These are phyloP conservation scores for Dioctria rufipes DNA, from an alignment of 2,888 invertebrate genomes.

Conservation along the genomic window DNA sequence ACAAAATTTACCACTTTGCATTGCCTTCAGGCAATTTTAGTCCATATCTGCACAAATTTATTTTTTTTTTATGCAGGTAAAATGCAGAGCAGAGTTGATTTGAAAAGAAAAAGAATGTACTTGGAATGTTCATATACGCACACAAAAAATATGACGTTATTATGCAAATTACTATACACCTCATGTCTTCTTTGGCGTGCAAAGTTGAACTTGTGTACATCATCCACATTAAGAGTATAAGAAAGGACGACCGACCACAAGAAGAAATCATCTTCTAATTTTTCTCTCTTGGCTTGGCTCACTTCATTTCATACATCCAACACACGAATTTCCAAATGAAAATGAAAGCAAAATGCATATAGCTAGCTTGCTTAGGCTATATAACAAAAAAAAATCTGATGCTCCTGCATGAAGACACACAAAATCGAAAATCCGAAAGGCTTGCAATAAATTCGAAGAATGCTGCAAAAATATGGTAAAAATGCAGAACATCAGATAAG, in stretches of 20 bases:
- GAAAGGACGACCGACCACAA: background rate
- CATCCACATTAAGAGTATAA: too few relatives aligned
- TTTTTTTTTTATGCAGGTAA: too few relatives aligned
- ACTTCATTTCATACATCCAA: background rate
- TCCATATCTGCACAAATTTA: too few relatives aligned
- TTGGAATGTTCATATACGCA: background rate
- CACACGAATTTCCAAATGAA: background rate
- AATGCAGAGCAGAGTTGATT: background rate
- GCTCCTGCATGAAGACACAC: background rate
- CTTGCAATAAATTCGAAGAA: conserved; percentile 54
- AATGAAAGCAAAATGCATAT: conserved; percentile 5
- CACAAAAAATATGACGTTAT: conserved; percentile 9
- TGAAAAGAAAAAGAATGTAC: background rate
- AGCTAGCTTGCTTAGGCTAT: too few relatives aligned
- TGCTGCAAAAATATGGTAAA: conserved; percentile 56
- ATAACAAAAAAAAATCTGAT: background rate
- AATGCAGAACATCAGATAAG: conserved; percentile 60
- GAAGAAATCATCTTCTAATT: conserved; percentile 10
- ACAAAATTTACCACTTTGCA: too few relatives aligned
- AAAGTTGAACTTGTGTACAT: background rate
- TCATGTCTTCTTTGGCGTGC: conserved; percentile 10
- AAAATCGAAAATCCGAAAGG: background rate
- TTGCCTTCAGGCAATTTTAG: too few relatives aligned
- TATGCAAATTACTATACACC: conserved; percentile 23
- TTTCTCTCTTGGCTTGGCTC: background rate